Base-by-base conservation (phyloP, 2,797 vertebrate species). In the Acanthis flammea region DNA sequence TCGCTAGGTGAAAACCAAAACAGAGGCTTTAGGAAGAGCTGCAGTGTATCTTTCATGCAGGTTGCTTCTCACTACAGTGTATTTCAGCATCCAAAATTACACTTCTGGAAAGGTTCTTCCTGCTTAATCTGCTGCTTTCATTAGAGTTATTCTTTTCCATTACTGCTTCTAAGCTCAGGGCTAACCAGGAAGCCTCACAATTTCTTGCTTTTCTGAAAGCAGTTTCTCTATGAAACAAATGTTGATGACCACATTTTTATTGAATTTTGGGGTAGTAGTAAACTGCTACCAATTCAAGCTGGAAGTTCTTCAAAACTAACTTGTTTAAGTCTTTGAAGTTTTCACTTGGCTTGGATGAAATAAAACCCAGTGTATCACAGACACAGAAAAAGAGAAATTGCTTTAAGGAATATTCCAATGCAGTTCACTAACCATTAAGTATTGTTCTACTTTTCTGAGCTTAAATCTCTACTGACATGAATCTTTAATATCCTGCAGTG, bases 401-500 rank as follows among this genome's bases (percentile, higher is more conserved):
- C 88, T 94, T 86, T 89, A 93, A 93, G 82, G 71, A 94, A 83
- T 74, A 95, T 95, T 94, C 47, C 73, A 87, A 4, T 80, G 72
- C 66, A 88, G 87, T 88, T 96, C 93, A 91, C 79, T 94, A 94
- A 72, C 47, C 85, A 92, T 95, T 91, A 95, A 88, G 60, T 94
- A 90, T 94, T 8, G 9, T 94, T 96, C 88, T 86, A 71, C 86
- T 90, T 93, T 84, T 10, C 21, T 79, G 77, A 93, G 37, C 62
- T 93, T 93, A 95, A 87, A 92, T 96, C 88, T 96, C 88, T 88
- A 57, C 86, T 95, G 90, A 86, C 72, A 75, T 89, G 63, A 94
- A 94, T 95, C 75, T 94, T 96, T 96, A 92, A 93, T 96, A 55
- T 94, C 68, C 62, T 86, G 75, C 86, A 95, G 86, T 93, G 83